A percentile compares a stretch with the other conserved stretches of the same genome.
Evolutionary conservation across 2,797 vertebrate genomes (phyloP).

Genomic region (Eptatretus atami): DNA sequence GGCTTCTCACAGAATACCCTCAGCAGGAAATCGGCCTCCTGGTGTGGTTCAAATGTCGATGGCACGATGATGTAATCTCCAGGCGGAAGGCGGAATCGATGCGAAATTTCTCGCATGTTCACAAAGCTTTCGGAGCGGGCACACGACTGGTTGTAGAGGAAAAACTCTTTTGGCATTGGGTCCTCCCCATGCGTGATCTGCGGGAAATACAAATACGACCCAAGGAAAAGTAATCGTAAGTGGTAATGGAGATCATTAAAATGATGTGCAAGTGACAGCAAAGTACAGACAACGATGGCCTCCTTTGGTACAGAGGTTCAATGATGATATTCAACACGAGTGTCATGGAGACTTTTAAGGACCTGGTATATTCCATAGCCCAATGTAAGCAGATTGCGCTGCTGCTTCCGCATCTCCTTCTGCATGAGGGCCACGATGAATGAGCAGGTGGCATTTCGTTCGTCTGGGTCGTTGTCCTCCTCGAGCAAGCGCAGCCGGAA

Average conservation of each 20-base stretch:
- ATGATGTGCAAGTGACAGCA: no score
- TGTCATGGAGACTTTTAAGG: no score
- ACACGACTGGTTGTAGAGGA: constrained; percentile 27
- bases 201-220: neutral
- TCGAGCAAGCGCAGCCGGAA: neutral
- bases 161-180: constrained; percentile 31
- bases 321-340: no score
- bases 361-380: constrained; percentile 2
- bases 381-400: constrained; percentile 1
- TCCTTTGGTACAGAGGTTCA: no score
- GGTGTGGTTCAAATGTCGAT: constrained; percentile 44
- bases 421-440: constrained; percentile 3
- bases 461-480: constrained; percentile 1
- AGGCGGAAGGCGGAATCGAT: constrained; percentile 34
- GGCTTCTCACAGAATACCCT: constrained; percentile 65
- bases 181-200: neutral
- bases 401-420: constrained; percentile 3
- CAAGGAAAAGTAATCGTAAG: no score
- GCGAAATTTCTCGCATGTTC: constrained; percentile 55
- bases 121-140: constrained; percentile 61
- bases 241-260: no score
- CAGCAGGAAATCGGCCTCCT: constrained; percentile 53
- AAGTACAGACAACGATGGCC: no score
- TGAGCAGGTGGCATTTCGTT: neutral
- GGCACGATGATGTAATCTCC: constrained; percentile 62